Conservation (phyloP, 2,888 invertebrate genomes). For the Aphidius colemani region DNA sequence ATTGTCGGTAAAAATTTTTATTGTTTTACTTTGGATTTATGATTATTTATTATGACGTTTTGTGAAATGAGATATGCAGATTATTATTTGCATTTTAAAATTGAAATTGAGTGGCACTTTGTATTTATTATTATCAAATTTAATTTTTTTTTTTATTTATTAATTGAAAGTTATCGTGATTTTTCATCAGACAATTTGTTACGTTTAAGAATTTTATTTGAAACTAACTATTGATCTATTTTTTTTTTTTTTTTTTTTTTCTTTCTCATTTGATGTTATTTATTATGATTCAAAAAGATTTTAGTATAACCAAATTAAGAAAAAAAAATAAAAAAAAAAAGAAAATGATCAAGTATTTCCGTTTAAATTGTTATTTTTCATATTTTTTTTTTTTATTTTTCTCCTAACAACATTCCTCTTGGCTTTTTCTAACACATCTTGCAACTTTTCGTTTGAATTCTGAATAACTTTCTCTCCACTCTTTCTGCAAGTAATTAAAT, state of each 20-base stretch:
- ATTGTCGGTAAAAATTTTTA: too few species aligned
- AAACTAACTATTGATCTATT: background rate
- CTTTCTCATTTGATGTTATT: background rate
- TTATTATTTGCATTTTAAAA: too few species aligned
- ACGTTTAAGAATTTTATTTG: background rate
- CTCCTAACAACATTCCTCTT: constrained; percentile 94
- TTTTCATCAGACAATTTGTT: constrained; percentile 40
- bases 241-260: too few species aligned
- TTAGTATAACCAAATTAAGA: background rate
- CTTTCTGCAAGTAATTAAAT: constrained; percentile 74
- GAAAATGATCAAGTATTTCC: constrained; percentile 61
- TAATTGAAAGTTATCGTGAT: constrained; percentile 22
- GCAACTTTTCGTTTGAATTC: constrained; percentile 98
- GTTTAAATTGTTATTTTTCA: constrained; percentile 59
- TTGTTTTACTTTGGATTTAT: too few species aligned
- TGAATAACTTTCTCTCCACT: constrained; percentile 96
- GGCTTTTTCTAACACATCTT: constrained; percentile 97
- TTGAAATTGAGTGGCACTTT: too few species aligned
- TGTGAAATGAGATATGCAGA: too few species aligned
- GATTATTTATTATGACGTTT: too few species aligned
- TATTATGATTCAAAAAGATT: background rate
- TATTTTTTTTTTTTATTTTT: constrained; percentile 35
- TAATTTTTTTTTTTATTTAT: background rate
- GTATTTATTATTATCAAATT: background rate
- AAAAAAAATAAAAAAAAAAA: constrained; percentile 50